Evolutionary conservation across 2,113 vertebrate species (phyloP), one percentile per base, ranked within the genome.

Genomic region (Typhlomys cinereus): DNA sequence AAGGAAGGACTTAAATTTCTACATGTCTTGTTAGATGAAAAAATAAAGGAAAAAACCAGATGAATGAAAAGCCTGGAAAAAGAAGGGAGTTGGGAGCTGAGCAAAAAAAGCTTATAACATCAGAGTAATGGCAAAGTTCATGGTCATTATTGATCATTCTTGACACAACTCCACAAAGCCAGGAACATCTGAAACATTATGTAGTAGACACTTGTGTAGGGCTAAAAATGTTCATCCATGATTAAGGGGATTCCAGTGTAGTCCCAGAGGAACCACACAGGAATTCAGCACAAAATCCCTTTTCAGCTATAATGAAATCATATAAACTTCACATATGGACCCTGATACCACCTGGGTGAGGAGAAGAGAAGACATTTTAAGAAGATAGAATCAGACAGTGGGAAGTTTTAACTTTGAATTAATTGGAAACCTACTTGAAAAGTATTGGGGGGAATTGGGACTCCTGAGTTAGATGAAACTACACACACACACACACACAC

Each of bases 381-480:
- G 87, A 85, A 67, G 54, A 44, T 9, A 71, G 27, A 90, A 34
- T 48, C 18, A 85, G 10, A 11, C 48, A 81, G 78, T 50, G 71
- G n/a, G 46, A 90, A 79, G 10, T 79, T 92, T 92, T 46, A 85
- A 82, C 34, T 95, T 85, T 41, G 31, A 90, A 73, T 52, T 89
- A 46, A 83, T 13, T 92, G 52, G 69, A 76, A 92, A 71, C 74
- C 90, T 82, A n/a, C 20, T 4, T 88, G 62, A 85, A 80, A 41
- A 44, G 57, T 73, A 78, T 52, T 85, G 29, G 66, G 61, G 29
- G n/a, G 31, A 50, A 76, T 62, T 88, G 34, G n/a, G 57, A 8
- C 29, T 93, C 31, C 21, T 87, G 52, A 79, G 18, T 15, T 66
- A 61, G 17, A 76, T 89, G 54, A 91, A 92, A 34, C n/a, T n/a